Percentiles rank a stretch among this genome's conserved stretches.
Conservation (phyloP, 2,113 vertebrate genomes). For the Phainopepla nitens region DNA sequence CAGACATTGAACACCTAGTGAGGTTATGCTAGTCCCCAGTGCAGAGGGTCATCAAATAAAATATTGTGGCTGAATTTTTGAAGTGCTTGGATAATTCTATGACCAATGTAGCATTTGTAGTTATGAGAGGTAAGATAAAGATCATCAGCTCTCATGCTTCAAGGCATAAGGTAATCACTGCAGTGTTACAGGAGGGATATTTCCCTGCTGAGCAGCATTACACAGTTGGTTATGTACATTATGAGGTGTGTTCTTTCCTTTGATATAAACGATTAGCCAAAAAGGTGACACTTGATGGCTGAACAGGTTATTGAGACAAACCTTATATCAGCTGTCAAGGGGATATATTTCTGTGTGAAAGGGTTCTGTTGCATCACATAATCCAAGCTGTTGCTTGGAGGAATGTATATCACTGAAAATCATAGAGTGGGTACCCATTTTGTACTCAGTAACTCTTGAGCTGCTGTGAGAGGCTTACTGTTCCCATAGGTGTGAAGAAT, state of each 20-base stretch:
- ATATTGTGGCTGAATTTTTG: conserved; percentile 36
- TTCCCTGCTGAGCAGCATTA: conserved; percentile 22
- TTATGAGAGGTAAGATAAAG: conserved; percentile 50
- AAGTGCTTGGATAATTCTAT: conserved; percentile 51
- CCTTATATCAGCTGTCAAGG: background rate
- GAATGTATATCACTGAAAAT: background rate
- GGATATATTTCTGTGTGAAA: background rate
- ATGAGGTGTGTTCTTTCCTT: conserved; percentile 39
- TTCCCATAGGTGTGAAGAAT: rapidly evolving
- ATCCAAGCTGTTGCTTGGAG: background rate
- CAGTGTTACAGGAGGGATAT: background rate
- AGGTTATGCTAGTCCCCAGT: background rate
- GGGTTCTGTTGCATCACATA: background rate
- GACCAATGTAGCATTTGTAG: conserved; percentile 26
- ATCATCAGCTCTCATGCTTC: conserved; percentile 32
- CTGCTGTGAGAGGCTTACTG: background rate
- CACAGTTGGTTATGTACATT: conserved; percentile 49
- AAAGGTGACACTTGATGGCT: conserved; percentile 8
- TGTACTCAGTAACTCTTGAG: background rate
- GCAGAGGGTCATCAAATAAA: conserved; percentile 46
- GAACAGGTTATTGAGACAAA: background rate
- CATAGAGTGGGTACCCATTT: background rate
- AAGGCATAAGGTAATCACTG: conserved; percentile 43
- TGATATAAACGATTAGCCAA: conserved; percentile 21
- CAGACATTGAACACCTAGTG: background rate